These are phyloP conservation scores for Xestia xanthographa DNA, from an alignment of 2,888 invertebrate species.

Conservation along the genomic window DNA sequence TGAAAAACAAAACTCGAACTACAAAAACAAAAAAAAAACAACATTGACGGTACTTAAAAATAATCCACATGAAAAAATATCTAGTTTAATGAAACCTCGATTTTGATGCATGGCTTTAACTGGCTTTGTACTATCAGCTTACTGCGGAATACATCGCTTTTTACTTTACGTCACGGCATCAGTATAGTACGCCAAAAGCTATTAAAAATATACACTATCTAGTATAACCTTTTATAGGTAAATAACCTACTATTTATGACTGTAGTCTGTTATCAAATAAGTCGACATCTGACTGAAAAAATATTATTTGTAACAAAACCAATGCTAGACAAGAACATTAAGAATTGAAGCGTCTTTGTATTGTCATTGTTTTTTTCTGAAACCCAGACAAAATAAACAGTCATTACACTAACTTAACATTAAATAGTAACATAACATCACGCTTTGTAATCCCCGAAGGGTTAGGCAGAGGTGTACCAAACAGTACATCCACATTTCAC, in stretches of 20 bases:
- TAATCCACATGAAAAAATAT: neutral
- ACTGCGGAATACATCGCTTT: constrained; percentile 42
- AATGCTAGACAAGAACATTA: neutral
- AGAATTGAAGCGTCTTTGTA: neutral
- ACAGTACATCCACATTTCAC: neutral
- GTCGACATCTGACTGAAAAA: neutral
- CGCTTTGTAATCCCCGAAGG: neutral
- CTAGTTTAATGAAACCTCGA: neutral
- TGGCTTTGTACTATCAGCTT: constrained; percentile 39
- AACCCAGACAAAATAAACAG: no score
- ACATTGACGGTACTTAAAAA: neutral
- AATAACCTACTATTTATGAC: no score
- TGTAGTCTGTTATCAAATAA: neutral
- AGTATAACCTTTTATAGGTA: neutral
- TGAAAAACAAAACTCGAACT: no score
- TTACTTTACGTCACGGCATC: constrained; percentile 26
- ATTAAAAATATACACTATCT: neutral
- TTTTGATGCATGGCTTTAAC: constrained; percentile 16
- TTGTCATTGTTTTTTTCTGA: neutral
- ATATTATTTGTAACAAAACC: neutral
- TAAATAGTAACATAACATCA: neutral
- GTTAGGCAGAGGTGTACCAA: neutral
- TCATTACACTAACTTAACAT: neutral
- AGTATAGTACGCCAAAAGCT: constrained; percentile 4
- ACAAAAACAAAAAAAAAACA: no score